Conservation (phyloP, 2,113 vertebrate species). For the Nycticorax nycticorax region DNA sequence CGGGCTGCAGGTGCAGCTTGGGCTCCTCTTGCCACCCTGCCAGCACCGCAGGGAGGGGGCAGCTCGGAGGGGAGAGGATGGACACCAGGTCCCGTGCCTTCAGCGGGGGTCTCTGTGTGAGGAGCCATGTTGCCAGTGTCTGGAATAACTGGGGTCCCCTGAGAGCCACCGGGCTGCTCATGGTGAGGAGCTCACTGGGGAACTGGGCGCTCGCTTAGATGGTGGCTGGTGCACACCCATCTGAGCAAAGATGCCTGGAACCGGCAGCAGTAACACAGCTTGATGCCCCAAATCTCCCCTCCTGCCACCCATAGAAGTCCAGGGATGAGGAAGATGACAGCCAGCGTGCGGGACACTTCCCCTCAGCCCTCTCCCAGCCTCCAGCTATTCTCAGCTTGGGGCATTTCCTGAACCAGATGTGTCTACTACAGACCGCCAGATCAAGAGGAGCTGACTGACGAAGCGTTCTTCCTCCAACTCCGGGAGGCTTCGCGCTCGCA, state of each 20-base stretch:
- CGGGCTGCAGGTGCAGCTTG: neutral
- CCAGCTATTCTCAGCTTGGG: neutral
- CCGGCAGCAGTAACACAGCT: neutral
- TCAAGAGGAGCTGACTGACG: no score
- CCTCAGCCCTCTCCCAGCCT: neutral
- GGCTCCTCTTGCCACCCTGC: neutral
- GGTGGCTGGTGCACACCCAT: rapidly evolving
- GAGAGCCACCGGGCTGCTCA: neutral
- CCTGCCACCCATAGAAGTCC: neutral
- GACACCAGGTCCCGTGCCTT: rapidly evolving
- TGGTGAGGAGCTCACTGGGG: neutral
- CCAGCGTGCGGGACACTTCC: neutral
- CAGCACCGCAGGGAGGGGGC: rapidly evolving
- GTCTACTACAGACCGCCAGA: no score
- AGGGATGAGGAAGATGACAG: neutral
- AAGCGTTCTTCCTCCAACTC: no score
- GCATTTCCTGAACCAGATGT: neutral
- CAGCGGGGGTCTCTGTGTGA: rapidly evolving
- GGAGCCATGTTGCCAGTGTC: neutral
- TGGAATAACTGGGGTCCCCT: neutral
- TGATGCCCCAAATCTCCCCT: neutral
- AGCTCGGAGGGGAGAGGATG: no score
- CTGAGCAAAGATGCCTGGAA: neutral
- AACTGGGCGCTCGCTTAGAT: neutral
- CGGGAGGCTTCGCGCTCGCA: no score